A percentile compares a stretch with the other conserved stretches of the same genome.
phyloP scores from a whole-genome alignment of 2,888 invertebrate genomes.

The Venusia cambrica region DNA sequence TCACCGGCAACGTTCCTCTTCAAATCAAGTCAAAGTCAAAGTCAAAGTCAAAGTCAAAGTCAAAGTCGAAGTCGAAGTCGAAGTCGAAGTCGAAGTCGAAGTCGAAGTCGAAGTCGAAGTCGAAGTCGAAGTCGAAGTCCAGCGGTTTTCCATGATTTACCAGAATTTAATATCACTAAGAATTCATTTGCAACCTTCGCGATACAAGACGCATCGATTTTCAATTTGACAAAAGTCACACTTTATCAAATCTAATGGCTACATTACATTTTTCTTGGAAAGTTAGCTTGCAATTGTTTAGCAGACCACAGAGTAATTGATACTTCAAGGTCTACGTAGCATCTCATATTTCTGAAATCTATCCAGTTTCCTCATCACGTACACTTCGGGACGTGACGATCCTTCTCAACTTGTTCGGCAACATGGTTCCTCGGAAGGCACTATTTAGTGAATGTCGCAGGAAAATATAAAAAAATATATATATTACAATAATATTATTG shows the following conservation, averaged over 20 bases:
- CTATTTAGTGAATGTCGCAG: slow-evolving; percentile 17
- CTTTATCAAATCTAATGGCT: neutral
- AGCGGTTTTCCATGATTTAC: slow-evolving; percentile 17
- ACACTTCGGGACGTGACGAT: slow-evolving; percentile 22
- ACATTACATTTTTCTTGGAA: slow-evolving; percentile 1
- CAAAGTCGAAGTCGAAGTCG: too few relatives aligned
- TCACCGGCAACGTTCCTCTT: too few relatives aligned
- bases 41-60: too few relatives aligned
- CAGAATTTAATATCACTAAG: slow-evolving; percentile 13
- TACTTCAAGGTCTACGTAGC: slow-evolving; percentile 16
- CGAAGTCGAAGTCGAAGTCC: too few relatives aligned
- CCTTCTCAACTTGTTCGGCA: slow-evolving; percentile 17
- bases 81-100: too few relatives aligned
- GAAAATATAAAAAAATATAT: slow-evolving; percentile 6
- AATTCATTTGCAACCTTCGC: slow-evolving; percentile 6
- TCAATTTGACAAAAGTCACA: neutral
- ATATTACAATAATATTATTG: slow-evolving; percentile 5
- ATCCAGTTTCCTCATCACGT: slow-evolving; percentile 25
- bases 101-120: too few relatives aligned
- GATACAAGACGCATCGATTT: slow-evolving; percentile 1
- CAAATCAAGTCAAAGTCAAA: too few relatives aligned
- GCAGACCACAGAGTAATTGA: slow-evolving; percentile 15
- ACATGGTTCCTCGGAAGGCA: slow-evolving; percentile 11
- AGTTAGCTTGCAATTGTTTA: too few relatives aligned
- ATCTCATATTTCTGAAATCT: slow-evolving; percentile 20